Evolutionary conservation across 2,113 vertebrate species (phyloP).

Genomic region (Oenanthe melanoleuca): DNA sequence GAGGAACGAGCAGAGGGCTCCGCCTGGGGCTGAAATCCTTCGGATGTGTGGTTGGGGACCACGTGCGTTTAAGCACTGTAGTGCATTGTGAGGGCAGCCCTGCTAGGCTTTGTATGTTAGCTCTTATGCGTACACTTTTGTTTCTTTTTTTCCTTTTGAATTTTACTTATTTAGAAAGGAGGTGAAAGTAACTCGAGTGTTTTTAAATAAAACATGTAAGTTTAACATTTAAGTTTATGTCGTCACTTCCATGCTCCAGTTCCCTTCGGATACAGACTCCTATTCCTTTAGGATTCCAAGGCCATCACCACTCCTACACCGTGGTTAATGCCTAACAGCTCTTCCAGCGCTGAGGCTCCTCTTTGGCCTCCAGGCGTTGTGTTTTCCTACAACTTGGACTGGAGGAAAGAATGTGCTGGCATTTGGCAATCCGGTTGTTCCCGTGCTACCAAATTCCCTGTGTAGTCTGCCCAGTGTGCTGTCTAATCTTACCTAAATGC

Average conservation of each 20-base stretch:
- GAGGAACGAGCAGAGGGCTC: neutral
- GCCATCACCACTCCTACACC: neutral
- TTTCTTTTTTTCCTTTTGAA: neutral
- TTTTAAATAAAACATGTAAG: neutral
- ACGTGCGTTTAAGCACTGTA: rapidly evolving
- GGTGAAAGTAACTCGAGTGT: neutral
- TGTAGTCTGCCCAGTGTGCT: rapidly evolving
- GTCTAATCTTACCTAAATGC: rapidly evolving
- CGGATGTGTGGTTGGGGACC: rapidly evolving
- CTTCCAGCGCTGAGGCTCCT: rapidly evolving
- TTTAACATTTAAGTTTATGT: neutral
- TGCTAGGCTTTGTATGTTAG: neutral
- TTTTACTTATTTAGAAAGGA: neutral
- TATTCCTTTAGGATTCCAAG: neutral
- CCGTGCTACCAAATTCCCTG: neutral
- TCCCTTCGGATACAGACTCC: rapidly evolving
- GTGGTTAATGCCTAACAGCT: neutral
- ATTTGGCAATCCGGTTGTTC: neutral
- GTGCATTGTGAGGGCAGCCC: rapidly evolving
- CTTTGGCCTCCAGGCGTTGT: rapidly evolving
- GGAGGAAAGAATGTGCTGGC: neutral
- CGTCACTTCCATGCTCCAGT: rapidly evolving
- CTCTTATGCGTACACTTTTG: rapidly evolving
- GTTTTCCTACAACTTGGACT: neutral
- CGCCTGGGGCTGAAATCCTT: rapidly evolving